Evolutionary conservation across 2,888 invertebrate species (phyloP).

Genomic region (Caenorhabditis drosophilae): DNA sequence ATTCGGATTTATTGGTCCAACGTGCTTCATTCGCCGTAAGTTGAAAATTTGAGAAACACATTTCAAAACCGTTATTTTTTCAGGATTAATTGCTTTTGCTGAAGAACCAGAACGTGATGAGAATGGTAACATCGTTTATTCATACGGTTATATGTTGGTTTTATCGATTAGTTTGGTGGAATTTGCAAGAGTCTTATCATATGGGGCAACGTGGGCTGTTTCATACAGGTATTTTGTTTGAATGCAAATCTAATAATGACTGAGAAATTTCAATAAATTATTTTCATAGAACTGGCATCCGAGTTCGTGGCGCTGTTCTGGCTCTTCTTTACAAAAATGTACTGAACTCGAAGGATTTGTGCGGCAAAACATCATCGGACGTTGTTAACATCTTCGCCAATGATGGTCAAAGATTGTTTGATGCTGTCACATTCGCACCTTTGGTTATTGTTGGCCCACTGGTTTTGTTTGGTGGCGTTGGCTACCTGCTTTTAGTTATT

Average conservation of each 20-base stretch:
- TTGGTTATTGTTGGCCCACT: constrained; percentile 70
- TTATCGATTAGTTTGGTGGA: constrained; percentile 54
- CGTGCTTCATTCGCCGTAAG: constrained; percentile 61
- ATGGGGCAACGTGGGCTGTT: constrained; percentile 70
- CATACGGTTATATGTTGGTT: constrained; percentile 24
- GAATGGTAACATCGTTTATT: constrained; percentile 22
- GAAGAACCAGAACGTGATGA: constrained; percentile 51
- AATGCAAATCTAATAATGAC: neutral
- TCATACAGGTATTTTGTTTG: constrained; percentile 60
- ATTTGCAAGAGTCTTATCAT: constrained; percentile 69
- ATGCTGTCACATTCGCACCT: constrained; percentile 70
- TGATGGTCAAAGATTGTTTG: constrained; percentile 71
- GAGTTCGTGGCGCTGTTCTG: constrained; percentile 70
- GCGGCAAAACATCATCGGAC: constrained; percentile 29
- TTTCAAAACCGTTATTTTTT: constrained; percentile 1
- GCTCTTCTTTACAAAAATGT: constrained; percentile 69
- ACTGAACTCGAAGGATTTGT: constrained; percentile 28
- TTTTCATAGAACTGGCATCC: constrained; percentile 68
- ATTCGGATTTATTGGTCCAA: constrained; percentile 69
- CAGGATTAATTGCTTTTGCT: constrained; percentile 61
- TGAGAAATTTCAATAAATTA: neutral
- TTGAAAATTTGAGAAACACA: constrained; percentile 2
- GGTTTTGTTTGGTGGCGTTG: constrained; percentile 69
- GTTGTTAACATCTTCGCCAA: constrained; percentile 71
- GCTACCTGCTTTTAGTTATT: constrained; percentile 69